phyloP scores from a whole-genome alignment of 2,113 vertebrate species.

The Marmota monax region DNA sequence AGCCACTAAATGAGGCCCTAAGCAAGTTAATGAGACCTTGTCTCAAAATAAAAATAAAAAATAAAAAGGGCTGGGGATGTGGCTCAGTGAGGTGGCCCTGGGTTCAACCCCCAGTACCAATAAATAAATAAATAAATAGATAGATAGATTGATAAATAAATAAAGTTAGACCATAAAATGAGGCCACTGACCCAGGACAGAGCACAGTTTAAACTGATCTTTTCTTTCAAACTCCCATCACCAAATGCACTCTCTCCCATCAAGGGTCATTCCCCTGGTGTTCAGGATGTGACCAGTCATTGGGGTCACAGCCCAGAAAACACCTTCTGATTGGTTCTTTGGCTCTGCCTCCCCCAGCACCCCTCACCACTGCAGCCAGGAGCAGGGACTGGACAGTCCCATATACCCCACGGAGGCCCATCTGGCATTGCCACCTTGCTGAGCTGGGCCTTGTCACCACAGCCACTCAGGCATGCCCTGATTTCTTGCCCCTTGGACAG shows the following conservation, averaged over 20 bases:
- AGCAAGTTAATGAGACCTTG: too few species aligned
- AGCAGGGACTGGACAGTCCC: background rate
- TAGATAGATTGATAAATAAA: too few species aligned
- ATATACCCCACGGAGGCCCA: background rate
- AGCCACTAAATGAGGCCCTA: too few species aligned
- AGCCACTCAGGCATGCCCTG: background rate
- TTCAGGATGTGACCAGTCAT: background rate
- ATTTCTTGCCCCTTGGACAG: background rate
- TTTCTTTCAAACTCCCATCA: background rate
- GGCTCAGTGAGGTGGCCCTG: too few species aligned
- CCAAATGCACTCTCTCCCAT: background rate
- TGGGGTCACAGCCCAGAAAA: background rate
- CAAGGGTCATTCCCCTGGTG: background rate
- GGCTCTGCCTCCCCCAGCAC: background rate
- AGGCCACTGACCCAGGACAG: too few species aligned
- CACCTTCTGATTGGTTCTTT: background rate
- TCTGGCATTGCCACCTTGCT: background rate
- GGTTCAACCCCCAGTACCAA: too few species aligned
- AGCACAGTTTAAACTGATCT: background rate
- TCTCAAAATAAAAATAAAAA: too few species aligned
- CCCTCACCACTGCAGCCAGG: background rate
- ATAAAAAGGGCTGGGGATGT: too few species aligned
- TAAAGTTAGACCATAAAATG: background rate
- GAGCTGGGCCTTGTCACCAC: background rate
- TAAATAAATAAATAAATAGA: too few species aligned